Evolutionary conservation across 1,140 invertebrate species (phyloP), one percentile per base, ranked within the genome.

Genomic region (Proctacanthus coquilletti): DNA sequence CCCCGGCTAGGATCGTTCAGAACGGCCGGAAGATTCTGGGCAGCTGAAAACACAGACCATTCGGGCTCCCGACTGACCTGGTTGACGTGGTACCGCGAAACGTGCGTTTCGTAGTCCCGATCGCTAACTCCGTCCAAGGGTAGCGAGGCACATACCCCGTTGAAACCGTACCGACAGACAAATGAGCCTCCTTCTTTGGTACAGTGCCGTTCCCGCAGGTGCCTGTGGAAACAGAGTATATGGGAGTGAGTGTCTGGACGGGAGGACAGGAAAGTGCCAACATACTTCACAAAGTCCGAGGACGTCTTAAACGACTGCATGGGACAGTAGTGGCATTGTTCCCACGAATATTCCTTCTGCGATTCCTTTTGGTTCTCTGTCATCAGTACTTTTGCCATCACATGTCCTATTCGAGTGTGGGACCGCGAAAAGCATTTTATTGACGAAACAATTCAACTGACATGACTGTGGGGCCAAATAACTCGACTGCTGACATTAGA

Each of bases 11-110:
- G 94, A 67, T 98, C 93, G 65, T 96, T 95, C 18, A 98, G 69
- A 38, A 95, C 88, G 35, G 93, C 89, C 17, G 94, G 86, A 43
- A 99, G 69, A 64, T 98, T 98, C 63, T 95, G 89, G 15, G 83
- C 75, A 18, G 88, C 80, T 5, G 75, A 80, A 59, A 80, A 84
- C 35, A 84, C 66, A 4, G 77, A 75, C 80, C 81, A 85, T 36
- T 74, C 66, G 11, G 75, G 68, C 34, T 65, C 66, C 0, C 49
- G 50, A 39, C 67, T 64, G 25, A 65, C 66, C 38, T 71, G 66
- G 54, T 69, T 73, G 9, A 75, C 69, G 53, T 88, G 85, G 59
- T 87, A 79, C 51, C 80, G 77, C 35, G 72, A 69, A 31, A 91
- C 77, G 56, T 92, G 87, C 43, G 77, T 76, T 66, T 89, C 75